Evolutionary conservation across 2,797 vertebrate species (phyloP), one percentile per base, ranked within the genome.

Genomic region (Arremon aurantiirostris): DNA sequence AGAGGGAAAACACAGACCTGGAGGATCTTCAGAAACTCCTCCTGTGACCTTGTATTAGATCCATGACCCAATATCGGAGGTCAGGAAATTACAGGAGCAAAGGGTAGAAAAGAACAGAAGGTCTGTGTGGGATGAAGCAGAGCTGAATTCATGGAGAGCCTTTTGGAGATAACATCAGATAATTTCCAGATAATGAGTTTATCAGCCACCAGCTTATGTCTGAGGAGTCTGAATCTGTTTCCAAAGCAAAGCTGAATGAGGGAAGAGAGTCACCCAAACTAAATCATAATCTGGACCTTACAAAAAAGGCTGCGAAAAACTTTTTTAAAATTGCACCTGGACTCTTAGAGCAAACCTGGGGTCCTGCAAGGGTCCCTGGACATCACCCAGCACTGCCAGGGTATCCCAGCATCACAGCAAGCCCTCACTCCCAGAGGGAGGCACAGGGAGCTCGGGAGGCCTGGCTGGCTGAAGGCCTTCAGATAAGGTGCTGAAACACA

Each of bases 401-500:
- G 4, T 7, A 12, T 13, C 34, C 10, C 42, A 55, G 73, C 37
- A 2, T 41, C 56, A 24, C 56, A 35, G 9, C 53, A 14, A 56
- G 71, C 52, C 59, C 41, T 12, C 9, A 11, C 41, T 61, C 35
- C 57, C 70, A 3, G 3, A 23, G 61, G 76, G 32, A 32, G 41
- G 47, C n/a, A 7, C 46, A 20, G 42, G 49, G 32, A 64, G 18
- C 55, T n/a, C 0, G 0, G 82, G 76, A 65, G 42, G 57, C 46
- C 69, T 15, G 64, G 30, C 84, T 24, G 11, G 53, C 65, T 42
- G 41, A 78, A 89, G 84, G 89, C 56, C 87, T 83, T 37, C 11
- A 91, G 85, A 83, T 89, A 88, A 90, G 50, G 64, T 46, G 35
- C 72, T 61, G 85, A 91, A 93, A 94, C 6, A 89, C 87, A 94